Conservation (phyloP, 1,140 invertebrate species). For the Bombus superbus region DNA sequence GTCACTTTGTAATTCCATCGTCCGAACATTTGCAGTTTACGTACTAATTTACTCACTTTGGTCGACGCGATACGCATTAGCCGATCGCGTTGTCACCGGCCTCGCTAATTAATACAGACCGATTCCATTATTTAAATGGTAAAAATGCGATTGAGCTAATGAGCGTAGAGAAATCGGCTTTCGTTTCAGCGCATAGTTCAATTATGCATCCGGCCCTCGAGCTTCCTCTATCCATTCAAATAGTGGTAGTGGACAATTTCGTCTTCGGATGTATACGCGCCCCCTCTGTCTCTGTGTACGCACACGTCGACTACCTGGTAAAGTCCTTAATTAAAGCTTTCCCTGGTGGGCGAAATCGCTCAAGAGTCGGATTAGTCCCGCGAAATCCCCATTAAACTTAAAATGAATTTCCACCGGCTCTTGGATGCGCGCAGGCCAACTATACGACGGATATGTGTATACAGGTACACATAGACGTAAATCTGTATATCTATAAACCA, state of each 20-base stretch:
- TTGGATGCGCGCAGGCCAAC: constrained; percentile 11
- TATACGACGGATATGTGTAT: not conserved
- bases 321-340: constrained; percentile 66
- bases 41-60: not conserved
- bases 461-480: not conserved
- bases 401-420: constrained; percentile 63
- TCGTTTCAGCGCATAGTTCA: constrained; percentile 16
- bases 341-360: constrained; percentile 64
- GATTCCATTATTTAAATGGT: constrained; percentile 22
- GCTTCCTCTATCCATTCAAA: constrained; percentile 18
- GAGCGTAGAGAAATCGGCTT: constrained; percentile 25
- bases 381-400: constrained; percentile 63
- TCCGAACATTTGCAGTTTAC: not conserved
- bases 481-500: not conserved
- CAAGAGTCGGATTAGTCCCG: constrained; percentile 65
- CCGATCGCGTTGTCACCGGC: not conserved
- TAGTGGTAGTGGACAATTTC: constrained; percentile 41
- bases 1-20: not conserved
- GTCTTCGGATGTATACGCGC: not conserved
- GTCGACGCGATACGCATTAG: not conserved
- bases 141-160: constrained; percentile 38
- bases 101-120: constrained; percentile 19
- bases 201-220: constrained; percentile 22
- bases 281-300: not conserved
- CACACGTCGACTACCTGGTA: constrained; percentile 3